These are phyloP conservation scores for Germaria angustata DNA, from an alignment of 2,888 invertebrate species.

Conservation along the genomic window DNA sequence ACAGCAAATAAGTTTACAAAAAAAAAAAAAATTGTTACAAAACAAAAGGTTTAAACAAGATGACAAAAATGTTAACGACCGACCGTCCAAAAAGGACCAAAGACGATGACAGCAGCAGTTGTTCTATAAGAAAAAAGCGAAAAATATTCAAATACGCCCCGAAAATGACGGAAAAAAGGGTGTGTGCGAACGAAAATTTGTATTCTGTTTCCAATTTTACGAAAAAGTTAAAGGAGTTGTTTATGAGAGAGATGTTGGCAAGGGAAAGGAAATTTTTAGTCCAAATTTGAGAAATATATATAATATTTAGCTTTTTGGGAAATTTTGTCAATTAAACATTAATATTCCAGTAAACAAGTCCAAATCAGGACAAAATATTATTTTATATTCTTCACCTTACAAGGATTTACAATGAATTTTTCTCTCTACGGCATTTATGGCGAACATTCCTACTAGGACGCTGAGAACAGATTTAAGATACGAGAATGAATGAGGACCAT, in stretches of 20 bases:
- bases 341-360: too few relatives aligned
- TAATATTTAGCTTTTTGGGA: background rate
- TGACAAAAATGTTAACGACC: conserved; percentile 66
- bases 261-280: too few relatives aligned
- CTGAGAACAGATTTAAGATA: too few relatives aligned
- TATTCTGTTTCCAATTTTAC: background rate
- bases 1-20: conserved; percentile 33
- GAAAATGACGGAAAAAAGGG: conserved; percentile 25
- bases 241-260: too few relatives aligned
- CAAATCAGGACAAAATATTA: too few relatives aligned
- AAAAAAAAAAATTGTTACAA: conserved; percentile 42
- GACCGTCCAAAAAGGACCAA: conserved; percentile 56
- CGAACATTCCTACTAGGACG: too few relatives aligned
- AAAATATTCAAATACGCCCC: conserved; percentile 54
- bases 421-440: too few relatives aligned
- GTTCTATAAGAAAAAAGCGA: conserved; percentile 25
- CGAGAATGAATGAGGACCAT: too few relatives aligned
- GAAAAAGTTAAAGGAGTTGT: background rate
- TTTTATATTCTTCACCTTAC: too few relatives aligned
- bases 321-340: too few relatives aligned
- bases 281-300: too few relatives aligned
- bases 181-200: background rate
- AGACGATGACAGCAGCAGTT: conserved; percentile 48
- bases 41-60: conserved; percentile 65
- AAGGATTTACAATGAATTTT: too few relatives aligned